phyloP scores from a whole-genome alignment of 2,797 vertebrate species.

The Cyclura pinguis region DNA sequence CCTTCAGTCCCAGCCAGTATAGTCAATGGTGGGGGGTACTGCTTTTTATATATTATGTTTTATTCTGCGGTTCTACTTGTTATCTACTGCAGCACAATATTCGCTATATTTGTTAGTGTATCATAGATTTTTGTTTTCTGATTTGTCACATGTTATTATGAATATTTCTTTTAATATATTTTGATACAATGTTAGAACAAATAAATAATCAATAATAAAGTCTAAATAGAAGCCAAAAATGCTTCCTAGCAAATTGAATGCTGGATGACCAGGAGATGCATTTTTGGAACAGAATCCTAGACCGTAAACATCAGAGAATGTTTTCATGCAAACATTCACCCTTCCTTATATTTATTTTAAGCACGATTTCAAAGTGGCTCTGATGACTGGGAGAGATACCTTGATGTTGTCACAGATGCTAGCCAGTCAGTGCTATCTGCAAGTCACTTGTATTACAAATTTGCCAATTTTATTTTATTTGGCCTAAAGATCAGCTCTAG shows the following conservation, averaged over 20 bases:
- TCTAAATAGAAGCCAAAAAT: background rate
- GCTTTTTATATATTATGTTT: background rate
- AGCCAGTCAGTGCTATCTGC: background rate
- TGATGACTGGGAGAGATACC: background rate
- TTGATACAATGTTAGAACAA: background rate
- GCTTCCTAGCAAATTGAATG: background rate
- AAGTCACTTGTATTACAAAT: background rate
- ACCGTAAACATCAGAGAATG: too few species aligned
- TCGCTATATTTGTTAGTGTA: background rate
- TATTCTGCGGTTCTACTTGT: background rate
- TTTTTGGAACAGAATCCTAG: background rate
- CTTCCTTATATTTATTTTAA: background rate
- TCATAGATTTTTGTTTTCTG: background rate
- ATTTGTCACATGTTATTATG: background rate
- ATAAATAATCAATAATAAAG: background rate
- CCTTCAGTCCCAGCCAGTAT: too few species aligned
- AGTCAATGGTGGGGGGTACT: too few species aligned
- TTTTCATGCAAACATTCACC: background rate
- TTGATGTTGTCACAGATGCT: background rate
- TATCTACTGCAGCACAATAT: background rate
- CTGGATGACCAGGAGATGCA: background rate
- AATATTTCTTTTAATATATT: background rate
- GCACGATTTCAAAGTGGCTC: background rate
- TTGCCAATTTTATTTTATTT: background rate
- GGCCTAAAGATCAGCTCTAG: background rate